These are phyloP conservation scores for Brachynemurus nebulosus DNA, from an alignment of 2,888 invertebrate genomes.

Conservation along the genomic window DNA sequence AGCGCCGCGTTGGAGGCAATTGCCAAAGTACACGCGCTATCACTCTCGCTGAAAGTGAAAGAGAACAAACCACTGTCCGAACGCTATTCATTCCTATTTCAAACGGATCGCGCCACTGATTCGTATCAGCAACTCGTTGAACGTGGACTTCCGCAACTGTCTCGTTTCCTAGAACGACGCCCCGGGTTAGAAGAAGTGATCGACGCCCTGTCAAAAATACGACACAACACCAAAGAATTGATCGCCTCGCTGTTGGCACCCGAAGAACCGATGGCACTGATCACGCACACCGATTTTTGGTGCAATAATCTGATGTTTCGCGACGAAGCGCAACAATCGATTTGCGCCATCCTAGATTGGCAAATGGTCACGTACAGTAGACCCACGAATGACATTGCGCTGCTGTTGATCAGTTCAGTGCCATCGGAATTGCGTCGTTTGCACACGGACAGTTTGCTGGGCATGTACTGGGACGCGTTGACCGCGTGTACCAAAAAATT, in stretches of 20 bases:
- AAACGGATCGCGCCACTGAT: conserved; percentile 63
- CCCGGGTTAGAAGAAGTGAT: conserved; percentile 47
- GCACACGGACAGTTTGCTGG: conserved; percentile 47
- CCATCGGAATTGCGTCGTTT: conserved; percentile 50
- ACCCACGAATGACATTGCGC: conserved; percentile 66
- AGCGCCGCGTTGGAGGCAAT: conserved; percentile 56
- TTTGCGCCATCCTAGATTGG: conserved; percentile 66
- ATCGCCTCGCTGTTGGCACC: conserved; percentile 57
- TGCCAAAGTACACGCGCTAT: conserved; percentile 58
- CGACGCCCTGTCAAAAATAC: conserved; percentile 41
- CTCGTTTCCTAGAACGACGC: conserved; percentile 52
- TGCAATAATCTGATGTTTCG: conserved; percentile 63
- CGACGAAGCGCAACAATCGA: conserved; percentile 25
- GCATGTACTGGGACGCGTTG: conserved; percentile 54
- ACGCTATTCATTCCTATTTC: conserved; percentile 55
- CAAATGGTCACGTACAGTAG: conserved; percentile 69
- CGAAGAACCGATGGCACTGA: conserved; percentile 55
- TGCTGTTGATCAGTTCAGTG: conserved; percentile 57
- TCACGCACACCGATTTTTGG: conserved; percentile 77
- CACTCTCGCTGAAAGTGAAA: conserved; percentile 45
- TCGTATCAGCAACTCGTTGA: conserved; percentile 67
- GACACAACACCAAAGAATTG: conserved; percentile 55
- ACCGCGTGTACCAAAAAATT: conserved; percentile 44
- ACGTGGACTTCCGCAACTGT: conserved; percentile 60
- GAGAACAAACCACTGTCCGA: conserved; percentile 34